Conservation (phyloP, 2,888 invertebrate genomes). For the Cantharis flavilabris region DNA sequence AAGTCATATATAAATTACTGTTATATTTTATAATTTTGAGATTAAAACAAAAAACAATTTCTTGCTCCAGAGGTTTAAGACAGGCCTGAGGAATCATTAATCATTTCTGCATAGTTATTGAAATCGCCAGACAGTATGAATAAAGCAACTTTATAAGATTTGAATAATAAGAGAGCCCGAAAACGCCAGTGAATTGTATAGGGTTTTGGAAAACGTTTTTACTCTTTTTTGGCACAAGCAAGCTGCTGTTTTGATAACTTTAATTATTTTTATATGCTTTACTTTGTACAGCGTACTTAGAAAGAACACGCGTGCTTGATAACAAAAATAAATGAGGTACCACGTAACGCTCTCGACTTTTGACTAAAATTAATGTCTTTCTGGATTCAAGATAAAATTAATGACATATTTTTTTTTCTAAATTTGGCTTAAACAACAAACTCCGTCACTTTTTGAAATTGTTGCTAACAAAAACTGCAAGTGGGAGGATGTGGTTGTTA, state of each 20-base stretch:
- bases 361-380: constrained; percentile 21
- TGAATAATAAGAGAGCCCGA: constrained; percentile 4
- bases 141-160: constrained; percentile 13
- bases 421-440: constrained; percentile 1
- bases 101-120: constrained; percentile 20
- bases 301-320: constrained; percentile 18
- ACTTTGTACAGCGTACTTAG: constrained; percentile 7
- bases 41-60: constrained; percentile 23
- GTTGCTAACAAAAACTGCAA: background rate
- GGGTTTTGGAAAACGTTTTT: background rate
- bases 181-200: background rate
- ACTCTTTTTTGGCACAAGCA: background rate
- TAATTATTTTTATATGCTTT: constrained; percentile 9
- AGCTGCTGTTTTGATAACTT: background rate
- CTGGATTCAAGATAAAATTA: constrained; percentile 16
- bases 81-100: constrained; percentile 15
- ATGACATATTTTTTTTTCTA: constrained; percentile 11
- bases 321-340: constrained; percentile 19
- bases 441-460: background rate
- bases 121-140: constrained; percentile 13
- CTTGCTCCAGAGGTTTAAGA: constrained; percentile 18
- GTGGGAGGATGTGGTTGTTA: background rate
- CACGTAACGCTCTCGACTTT: constrained; percentile 16
- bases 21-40: constrained; percentile 18
- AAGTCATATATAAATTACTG: constrained; percentile 21